These are phyloP conservation scores for Brachystomella parvula DNA, from an alignment of 1,140 invertebrate species.

Conservation along the genomic window DNA sequence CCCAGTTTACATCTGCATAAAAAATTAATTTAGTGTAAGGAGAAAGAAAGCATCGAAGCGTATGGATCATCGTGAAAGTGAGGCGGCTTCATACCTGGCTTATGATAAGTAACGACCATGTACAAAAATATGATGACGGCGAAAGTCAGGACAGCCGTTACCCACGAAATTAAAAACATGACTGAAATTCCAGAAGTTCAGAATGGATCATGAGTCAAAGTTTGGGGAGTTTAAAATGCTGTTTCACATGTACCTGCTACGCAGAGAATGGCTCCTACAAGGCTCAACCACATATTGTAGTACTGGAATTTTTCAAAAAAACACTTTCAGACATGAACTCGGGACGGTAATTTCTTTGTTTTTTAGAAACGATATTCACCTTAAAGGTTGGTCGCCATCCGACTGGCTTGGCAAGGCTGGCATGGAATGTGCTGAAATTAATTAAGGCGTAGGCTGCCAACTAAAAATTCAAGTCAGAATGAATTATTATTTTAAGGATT, in stretches of 20 bases:
- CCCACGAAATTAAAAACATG: slow-evolving; percentile 53
- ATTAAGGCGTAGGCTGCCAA: slow-evolving; percentile 50
- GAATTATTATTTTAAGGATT: neutral
- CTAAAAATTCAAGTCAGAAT: neutral
- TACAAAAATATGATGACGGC: slow-evolving; percentile 48
- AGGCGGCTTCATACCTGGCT: slow-evolving; percentile 48
- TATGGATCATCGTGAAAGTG: neutral
- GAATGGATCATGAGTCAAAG: neutral
- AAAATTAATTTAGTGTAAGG: slow-evolving; percentile 23
- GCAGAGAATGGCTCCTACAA: slow-evolving; percentile 35
- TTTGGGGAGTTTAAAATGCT: neutral
- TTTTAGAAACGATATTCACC: slow-evolving; percentile 43
- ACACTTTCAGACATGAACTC: neutral
- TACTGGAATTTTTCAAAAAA: slow-evolving; percentile 40
- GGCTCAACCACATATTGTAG: slow-evolving; percentile 51
- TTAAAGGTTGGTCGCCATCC: slow-evolving; percentile 45
- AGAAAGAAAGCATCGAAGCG: neutral
- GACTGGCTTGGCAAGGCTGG: slow-evolving; percentile 55
- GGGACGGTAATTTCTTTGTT: neutral
- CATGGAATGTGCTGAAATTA: slow-evolving; percentile 68
- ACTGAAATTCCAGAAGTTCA: slow-evolving; percentile 39
- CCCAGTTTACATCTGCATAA: slow-evolving; percentile 55
- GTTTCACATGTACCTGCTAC: slow-evolving; percentile 1
- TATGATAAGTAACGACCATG: slow-evolving; percentile 48
- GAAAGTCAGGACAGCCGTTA: slow-evolving; percentile 52